Percentiles rank a stretch among this genome's conserved stretches.
Evolutionary conservation across 2,888 invertebrate genomes (phyloP).

Genomic region (Nomada lathburiana): DNA sequence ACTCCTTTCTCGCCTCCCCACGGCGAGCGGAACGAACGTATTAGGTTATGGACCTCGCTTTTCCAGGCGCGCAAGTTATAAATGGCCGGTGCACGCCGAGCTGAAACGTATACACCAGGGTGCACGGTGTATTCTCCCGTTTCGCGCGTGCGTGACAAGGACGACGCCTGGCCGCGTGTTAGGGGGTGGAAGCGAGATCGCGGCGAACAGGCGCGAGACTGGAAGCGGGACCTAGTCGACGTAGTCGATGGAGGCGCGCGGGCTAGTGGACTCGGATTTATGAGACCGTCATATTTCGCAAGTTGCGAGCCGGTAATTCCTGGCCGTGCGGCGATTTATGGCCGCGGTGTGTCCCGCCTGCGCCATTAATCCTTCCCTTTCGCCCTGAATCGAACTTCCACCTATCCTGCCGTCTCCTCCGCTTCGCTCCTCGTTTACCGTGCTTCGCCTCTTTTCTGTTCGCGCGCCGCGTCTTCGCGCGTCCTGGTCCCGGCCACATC

Average conservation of each 20-base stretch:
- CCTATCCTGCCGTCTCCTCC: conserved; percentile 71
- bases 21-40: conserved; percentile 69
- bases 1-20: conserved; percentile 68
- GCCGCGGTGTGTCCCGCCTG: conserved; percentile 85
- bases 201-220: conserved; percentile 48
- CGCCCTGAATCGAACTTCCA: conserved; percentile 82
- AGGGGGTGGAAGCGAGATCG: conserved; percentile 42
- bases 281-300: conserved; percentile 87
- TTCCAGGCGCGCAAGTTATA: conserved; percentile 75
- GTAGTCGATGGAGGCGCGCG: conserved; percentile 80
- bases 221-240: conserved; percentile 73
- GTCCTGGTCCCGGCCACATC: not conserved
- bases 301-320: conserved; percentile 87
- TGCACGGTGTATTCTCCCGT: conserved; percentile 66
- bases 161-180: conserved; percentile 36
- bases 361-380: conserved; percentile 84
- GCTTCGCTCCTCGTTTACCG: conserved; percentile 7
- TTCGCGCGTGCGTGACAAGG: conserved; percentile 51
- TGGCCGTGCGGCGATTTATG: conserved; percentile 86
- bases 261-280: conserved; percentile 85
- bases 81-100: conserved; percentile 78
- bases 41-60: conserved; percentile 75
- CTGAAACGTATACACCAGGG: conserved; percentile 68
- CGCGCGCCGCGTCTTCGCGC: conserved; percentile 1
- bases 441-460: conserved; percentile 19